Base-by-base conservation (phyloP, 2,888 invertebrate species). In the Dryobota labecula region DNA sequence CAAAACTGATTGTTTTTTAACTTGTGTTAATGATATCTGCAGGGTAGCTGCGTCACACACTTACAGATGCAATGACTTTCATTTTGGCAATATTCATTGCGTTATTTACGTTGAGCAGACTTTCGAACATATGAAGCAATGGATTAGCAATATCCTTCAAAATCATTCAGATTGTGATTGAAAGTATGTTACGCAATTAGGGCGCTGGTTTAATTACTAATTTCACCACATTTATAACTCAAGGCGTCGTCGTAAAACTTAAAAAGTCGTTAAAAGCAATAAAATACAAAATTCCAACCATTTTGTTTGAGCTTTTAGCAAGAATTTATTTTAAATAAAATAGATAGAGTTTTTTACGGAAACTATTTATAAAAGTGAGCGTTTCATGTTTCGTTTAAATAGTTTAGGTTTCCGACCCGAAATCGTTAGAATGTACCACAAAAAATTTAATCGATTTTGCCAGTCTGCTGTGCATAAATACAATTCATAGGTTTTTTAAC, bases 321-420 rank as follows among this genome's bases (percentile, higher is more conserved):
- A 47, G 38, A 51, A 30, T 45, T 41, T 70, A 58, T 38, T 70
- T 76, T 4, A 60, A 53, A 72, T 78, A 41, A 57, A 74, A 63
- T 75, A 60, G 38, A 58, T 47, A 53, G 8, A 20, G 57, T 63
- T 78, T 65, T 82, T 56, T 51, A 62, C 45, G 51, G 51, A 73
- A 60, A 74, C 60, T 82, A 78, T 76, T 75, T 54, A 74, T 73
- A 70, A 76, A 85, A 76, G 71, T 78, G 69, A 83, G 68, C 75
- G 73, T 86, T 87, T 84, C 85, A 86, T 85, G 88, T 86, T 89
- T 87, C 86, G 81, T 70, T 76, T 65, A 70, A 89, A 87, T 87
- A 87, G 84, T 86, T 89, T 88, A 89, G 91, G 90, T 92, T 87
- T 89, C 87, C 87, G 90, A 90, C 88, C 89, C 87, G 86, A 88